Evolutionary conservation across 2,113 vertebrate genomes (phyloP), one percentile per base, ranked within the genome.

Genomic region (Rhabdomys dilectus): DNA sequence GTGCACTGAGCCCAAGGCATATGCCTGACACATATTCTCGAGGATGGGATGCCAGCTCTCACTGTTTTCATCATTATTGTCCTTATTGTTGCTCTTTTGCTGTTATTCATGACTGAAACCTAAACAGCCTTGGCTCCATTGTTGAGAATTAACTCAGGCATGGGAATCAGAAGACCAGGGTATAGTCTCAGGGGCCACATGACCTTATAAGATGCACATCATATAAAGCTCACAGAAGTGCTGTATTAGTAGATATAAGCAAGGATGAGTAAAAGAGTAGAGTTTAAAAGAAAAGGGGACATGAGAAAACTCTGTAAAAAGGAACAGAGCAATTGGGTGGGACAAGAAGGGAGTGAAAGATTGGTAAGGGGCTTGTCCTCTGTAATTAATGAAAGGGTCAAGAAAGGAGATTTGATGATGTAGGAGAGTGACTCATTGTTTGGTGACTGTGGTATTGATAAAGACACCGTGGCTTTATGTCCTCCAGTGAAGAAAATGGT

Each of bases 11-110:
- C 51, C 36, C 1, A 36, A 39, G 34, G 7, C 7, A 5, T 68
- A 58, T 11, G 8, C 12, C 2, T 17, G 0, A 9, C 24, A 10
- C 9, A 0, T 11, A 22, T 2, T 4, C 12, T 77, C 29, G 6
- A 3, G 9, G 2, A 0, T 17, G 24, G 10, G 3, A 0, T 21
- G 19, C 45, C 13, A 77, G 22, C 34, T 29, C 3, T 75, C 66
- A 5, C 4, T 4, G 39, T 48, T 85, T 56, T 13, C 13, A 5
- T 29, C 68, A 34, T 22, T 19, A n/a, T 3, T 42, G 34, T 58
- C 64, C 0, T 77, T 64, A 72, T 86, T 89, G 11, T 31, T 48
- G 34, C 15, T 53, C 51, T 12, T 82, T 82, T 73, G 31, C 6
- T 77, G 34, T 82, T 94, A 60, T 70, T 53, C 26, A 31, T 42